Base-by-base conservation (phyloP, 2,797 vertebrate genomes). In the Sebastes goodei region DNA sequence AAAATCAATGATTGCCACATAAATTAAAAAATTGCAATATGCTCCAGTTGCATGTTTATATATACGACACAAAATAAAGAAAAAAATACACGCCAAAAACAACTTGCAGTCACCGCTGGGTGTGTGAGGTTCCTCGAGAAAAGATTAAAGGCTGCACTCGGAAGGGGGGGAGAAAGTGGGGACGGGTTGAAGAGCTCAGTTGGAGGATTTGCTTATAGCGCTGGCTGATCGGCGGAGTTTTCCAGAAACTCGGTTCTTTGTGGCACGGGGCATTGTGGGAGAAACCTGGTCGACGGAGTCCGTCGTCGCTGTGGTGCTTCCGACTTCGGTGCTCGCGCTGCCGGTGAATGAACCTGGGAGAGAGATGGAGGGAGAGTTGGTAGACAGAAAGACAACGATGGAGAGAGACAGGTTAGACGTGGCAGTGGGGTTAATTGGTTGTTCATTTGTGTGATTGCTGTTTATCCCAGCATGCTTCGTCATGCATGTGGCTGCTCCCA, bases 161-260 rank as follows among this genome's bases (percentile, higher is more conserved):
- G 57, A 71, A 6, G 10, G 21, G 21, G 21, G 1, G 3, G 9
- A 6, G 7, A 5, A 42, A 15, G 38, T 15, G 42, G 69, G 20
- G 32, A 4, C 2, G 10, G 68, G 52, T 6, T 42, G 80, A 78
- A 76, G 85, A 86, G 90, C 82, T 96, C 93, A 95, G 89, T 74
- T 90, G 81, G 97, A 96, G 81, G 95, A 94, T 92, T 96, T 96
- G 96, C 96, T 95, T 89, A 97, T 96, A 20, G 94, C 92, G 25
- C 96, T 95, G 84, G 96, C 90, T 7, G 96, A 97, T 76, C 92
- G 91, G 62, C 90, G 86, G 66, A 96, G 95, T 92, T 96, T 97
- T 87, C 96, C 92, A 0, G 96, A 95, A 88, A 95, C 94, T 80
- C 94, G 89, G 92, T 86, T 95, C 94, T 88, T 96, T 10, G 94